Percentiles rank a stretch among this genome's conserved stretches.
Evolutionary conservation across 2,113 vertebrate genomes (phyloP).

Genomic region (Pollachius pollachius): DNA sequence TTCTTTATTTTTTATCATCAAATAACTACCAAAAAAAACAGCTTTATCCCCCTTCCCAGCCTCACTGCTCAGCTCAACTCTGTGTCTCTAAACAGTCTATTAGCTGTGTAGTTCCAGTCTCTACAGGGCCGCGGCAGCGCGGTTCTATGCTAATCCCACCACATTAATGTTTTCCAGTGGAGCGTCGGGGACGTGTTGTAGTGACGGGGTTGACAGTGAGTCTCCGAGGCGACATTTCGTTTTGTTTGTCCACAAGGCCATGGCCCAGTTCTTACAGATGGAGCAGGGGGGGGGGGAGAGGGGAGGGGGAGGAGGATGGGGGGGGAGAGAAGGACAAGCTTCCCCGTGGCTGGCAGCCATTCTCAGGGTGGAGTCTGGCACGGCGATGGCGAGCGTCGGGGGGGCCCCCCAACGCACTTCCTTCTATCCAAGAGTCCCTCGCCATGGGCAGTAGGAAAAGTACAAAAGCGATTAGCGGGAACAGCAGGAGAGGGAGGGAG

Average conservation of each 20-base stretch:
- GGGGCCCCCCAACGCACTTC: constrained; percentile 50
- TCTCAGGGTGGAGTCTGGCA: constrained; percentile 52
- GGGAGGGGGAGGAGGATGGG: not conserved
- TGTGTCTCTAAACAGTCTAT: no score
- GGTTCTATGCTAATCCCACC: no score
- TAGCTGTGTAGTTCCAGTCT: no score
- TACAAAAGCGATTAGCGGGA: constrained; percentile 70
- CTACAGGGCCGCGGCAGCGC: no score
- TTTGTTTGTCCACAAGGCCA: not conserved
- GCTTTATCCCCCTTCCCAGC: no score
- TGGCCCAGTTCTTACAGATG: constrained; percentile 44
- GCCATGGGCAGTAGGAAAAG: constrained; percentile 64
- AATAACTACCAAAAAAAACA: no score
- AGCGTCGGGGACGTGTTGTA: no score
- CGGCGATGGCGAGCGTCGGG: constrained; percentile 39
- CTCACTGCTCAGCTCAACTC: no score
- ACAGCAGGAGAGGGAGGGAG: constrained; percentile 37
- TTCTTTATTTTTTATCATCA: no score
- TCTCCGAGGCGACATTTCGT: no score
- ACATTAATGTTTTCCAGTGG: no score
- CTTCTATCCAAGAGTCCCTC: constrained; percentile 53
- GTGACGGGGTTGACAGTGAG: no score
- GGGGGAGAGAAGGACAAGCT: constrained; percentile 9
- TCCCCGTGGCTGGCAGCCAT: constrained; percentile 40
- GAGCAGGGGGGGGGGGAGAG: constrained; percentile 25